These are phyloP conservation scores for Augiades crinisus DNA, from an alignment of 2,888 invertebrate species.

Conservation along the genomic window DNA sequence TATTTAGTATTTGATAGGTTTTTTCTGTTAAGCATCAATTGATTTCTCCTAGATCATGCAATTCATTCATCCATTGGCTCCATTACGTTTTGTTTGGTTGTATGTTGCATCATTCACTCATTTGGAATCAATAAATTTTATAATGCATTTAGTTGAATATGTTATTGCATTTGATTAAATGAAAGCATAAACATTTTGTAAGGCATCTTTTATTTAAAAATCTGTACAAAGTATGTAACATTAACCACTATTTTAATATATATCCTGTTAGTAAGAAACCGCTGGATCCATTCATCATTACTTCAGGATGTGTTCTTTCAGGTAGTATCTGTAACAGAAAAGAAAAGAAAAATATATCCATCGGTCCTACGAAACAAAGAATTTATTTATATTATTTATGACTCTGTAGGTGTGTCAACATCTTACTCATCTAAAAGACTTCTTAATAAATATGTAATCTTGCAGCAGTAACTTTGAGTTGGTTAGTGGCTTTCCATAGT, in stretches of 20 bases:
- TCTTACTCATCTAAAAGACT: too few relatives aligned
- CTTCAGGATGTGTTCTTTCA: constrained; percentile 96
- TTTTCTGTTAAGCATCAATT: neutral
- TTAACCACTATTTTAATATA: constrained; percentile 58
- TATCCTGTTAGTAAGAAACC: constrained; percentile 93
- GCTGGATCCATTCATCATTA: constrained; percentile 93
- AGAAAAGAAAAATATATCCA: neutral
- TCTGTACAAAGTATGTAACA: constrained; percentile 18
- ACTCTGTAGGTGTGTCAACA: too few relatives aligned
- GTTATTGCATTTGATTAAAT: constrained; percentile 63
- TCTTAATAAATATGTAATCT: too few relatives aligned
- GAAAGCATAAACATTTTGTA: constrained; percentile 53
- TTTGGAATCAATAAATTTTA: constrained; percentile 44
- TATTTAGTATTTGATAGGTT: neutral
- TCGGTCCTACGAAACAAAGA: too few relatives aligned
- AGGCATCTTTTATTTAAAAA: constrained; percentile 29
- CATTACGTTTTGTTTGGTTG: constrained; percentile 1
- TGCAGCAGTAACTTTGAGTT: too few relatives aligned
- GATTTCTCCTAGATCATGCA: neutral
- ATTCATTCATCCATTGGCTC: constrained; percentile 1
- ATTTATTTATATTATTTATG: too few relatives aligned
- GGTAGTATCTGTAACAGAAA: constrained; percentile 79
- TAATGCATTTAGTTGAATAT: constrained; percentile 66
- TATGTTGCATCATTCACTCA: constrained; percentile 8
- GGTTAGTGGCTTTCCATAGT: too few relatives aligned